phyloP scores from a whole-genome alignment of 2,797 vertebrate genomes.

The Lycodopsis pacificus region DNA sequence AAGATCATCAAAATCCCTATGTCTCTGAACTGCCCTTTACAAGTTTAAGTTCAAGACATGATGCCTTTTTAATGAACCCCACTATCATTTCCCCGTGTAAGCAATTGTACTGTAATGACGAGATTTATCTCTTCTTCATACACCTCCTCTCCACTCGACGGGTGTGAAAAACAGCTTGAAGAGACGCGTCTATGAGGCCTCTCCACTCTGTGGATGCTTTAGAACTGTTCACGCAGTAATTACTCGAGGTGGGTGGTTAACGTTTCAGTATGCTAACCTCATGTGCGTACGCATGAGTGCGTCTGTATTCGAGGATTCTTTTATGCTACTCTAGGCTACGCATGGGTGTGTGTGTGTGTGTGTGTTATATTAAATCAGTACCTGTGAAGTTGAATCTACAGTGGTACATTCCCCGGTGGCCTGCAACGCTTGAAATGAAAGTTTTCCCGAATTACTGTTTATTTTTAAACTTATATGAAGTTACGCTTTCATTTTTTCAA shows the following conservation, averaged over 20 bases:
- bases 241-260: constrained; percentile 24
- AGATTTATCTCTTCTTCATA: constrained; percentile 26
- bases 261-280: constrained; percentile 11
- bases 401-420: constrained; percentile 23
- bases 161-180: constrained; percentile 6
- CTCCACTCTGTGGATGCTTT: constrained; percentile 19
- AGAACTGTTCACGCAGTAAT: constrained; percentile 35
- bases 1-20: neutral
- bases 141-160: constrained; percentile 9
- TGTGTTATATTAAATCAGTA: constrained; percentile 7
- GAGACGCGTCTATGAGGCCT: neutral
- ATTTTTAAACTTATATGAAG: constrained; percentile 55
- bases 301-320: neutral
- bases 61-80: constrained; percentile 31
- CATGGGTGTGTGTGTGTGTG: neutral
- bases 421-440: constrained; percentile 18
- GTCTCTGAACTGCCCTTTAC: neutral
- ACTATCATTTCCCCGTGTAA: neutral
- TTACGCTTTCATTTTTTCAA: neutral
- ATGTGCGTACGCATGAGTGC: neutral
- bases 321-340: neutral
- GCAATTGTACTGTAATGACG: constrained; percentile 24
- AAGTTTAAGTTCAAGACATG: constrained; percentile 19
- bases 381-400: constrained; percentile 29
- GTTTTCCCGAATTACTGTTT: constrained; percentile 56